Percentiles rank a stretch among this genome's conserved stretches.
These are phyloP conservation scores for Cichladusa arquata DNA, from an alignment of 2,113 vertebrate species.

Conservation along the genomic window DNA sequence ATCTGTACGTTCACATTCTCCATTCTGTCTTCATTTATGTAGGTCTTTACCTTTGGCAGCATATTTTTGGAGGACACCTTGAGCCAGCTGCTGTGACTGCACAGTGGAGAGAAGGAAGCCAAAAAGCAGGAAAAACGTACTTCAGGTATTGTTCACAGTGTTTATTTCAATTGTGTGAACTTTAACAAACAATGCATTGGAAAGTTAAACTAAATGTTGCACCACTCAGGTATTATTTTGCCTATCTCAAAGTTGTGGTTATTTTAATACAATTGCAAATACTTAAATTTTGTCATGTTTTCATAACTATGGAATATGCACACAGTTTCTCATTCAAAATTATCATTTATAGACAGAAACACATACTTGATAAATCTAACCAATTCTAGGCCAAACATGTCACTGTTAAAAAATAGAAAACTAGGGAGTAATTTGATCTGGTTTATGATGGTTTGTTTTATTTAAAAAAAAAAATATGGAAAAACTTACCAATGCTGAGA, in stretches of 20 bases:
- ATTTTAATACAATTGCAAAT: background rate
- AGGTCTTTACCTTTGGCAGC: slow-evolving; percentile 97
- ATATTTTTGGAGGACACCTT: slow-evolving; percentile 89
- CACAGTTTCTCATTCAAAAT: background rate
- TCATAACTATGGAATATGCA: background rate
- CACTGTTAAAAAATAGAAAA: background rate
- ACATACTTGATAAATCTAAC: background rate
- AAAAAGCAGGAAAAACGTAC: slow-evolving; percentile 80
- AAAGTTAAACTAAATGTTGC: background rate
- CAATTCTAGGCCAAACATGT: background rate
- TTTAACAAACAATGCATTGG: background rate
- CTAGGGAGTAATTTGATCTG: background rate
- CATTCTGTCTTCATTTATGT: background rate
- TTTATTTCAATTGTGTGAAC: background rate
- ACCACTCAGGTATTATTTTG: background rate
- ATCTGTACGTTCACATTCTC: background rate
- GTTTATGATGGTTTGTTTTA: background rate
- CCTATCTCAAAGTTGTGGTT: background rate
- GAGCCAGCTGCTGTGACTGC: slow-evolving; percentile 84
- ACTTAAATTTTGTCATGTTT: background rate
- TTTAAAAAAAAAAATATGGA: background rate
- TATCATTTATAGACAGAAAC: background rate
- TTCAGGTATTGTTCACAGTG: slow-evolving; percentile 81
- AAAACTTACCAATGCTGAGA: background rate
- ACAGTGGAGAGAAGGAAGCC: slow-evolving; percentile 91